Base-by-base conservation (phyloP, 2,113 vertebrate genomes). In the Argyrosomus japonicus region DNA sequence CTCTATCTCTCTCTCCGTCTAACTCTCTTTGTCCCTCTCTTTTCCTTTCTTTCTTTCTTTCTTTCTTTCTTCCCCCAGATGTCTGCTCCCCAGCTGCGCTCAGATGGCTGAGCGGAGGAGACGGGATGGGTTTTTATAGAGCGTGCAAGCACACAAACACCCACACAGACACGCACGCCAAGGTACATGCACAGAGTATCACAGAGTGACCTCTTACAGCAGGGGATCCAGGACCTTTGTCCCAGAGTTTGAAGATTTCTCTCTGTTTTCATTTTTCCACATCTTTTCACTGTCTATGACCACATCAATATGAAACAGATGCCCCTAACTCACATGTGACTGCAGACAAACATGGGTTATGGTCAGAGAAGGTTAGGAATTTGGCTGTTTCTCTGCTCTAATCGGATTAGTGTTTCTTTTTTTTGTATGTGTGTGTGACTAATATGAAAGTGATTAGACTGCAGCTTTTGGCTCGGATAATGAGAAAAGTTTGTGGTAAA, bases 61-160 rank as follows among this genome's bases (percentile, higher is more conserved):
- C 53, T 62, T 57, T 47, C 45, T 14, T 14, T 47, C 72, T 74
- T 76, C 84, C 77, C 73, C 70, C 89, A 89, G 87, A 92, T 89
- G 84, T 87, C 91, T 93, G 88, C 87, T 84, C 88, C 79, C 92
- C 93, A 94, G 93, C 93, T 94, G 93, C 9, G 92, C 75, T 93
- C 90, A 92, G 90, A 93, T 93, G 89, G 87, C 89, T 79, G 81
- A 87, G 76, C 51, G 73, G 48, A 80, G 86, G 77, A 79, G 86
- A 85, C 76, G 5, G 71, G 62, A 91, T 60, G 67, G 63, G 58
- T 70, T 89, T 91, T 89, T 82, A 71, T 77, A 54, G 62, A 57
- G 75, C 25, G 58, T 56, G 48, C 84, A 27, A 51, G 12, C 80
- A 50, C 87, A 29, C 75, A 69, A 40, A 83, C 87, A 83, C 56